These are phyloP conservation scores for Malurus elegans DNA, from an alignment of 2,113 vertebrate species.

Conservation along the genomic window DNA sequence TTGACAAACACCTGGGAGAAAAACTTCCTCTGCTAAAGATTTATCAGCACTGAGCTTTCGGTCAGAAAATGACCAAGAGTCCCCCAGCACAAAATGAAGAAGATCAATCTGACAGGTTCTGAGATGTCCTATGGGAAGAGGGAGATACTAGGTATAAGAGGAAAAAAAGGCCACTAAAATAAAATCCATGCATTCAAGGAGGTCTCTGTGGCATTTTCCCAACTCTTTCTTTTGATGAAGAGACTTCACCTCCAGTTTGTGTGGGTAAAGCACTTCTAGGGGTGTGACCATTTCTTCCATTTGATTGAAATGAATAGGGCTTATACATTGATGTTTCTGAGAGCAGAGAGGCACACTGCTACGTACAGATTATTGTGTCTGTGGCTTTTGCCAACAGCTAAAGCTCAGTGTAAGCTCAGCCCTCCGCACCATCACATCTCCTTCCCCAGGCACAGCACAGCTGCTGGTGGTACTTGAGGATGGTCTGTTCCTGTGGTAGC, in stretches of 20 bases:
- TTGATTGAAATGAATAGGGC: background rate
- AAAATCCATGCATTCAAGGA: background rate
- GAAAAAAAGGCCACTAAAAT: background rate
- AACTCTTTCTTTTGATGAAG: background rate
- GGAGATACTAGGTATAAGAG: background rate
- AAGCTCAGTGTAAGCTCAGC: background rate
- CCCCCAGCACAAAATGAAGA: background rate
- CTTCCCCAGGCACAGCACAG: background rate
- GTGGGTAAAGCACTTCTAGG: background rate
- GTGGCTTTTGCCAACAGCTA: background rate
- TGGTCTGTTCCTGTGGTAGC: fast-evolving
- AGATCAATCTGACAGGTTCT: background rate
- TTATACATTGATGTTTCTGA: background rate
- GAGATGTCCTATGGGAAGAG: background rate
- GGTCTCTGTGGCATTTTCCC: background rate
- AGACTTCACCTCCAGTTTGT: background rate
- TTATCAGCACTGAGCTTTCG: background rate
- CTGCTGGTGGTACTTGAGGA: background rate
- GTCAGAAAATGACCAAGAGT: background rate
- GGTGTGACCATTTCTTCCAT: background rate
- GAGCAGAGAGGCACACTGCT: background rate
- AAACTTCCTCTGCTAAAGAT: background rate
- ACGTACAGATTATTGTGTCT: fast-evolving
- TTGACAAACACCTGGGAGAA: background rate
- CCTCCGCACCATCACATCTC: fast-evolving